These are phyloP conservation scores for Myrmophylax atrothorax DNA, from an alignment of 2,113 vertebrate species.

Conservation along the genomic window DNA sequence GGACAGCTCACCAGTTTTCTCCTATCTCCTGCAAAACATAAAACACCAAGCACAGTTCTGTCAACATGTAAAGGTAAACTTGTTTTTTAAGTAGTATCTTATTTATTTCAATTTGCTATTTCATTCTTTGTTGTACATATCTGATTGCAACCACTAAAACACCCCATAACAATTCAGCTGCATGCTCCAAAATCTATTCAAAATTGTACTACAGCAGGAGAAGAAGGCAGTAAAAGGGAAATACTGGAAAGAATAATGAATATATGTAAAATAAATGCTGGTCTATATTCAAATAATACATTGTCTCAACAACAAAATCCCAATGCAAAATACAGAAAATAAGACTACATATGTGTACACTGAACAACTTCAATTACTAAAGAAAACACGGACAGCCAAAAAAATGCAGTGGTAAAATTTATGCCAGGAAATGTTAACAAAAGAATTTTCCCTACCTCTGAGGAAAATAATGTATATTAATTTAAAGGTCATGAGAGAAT, in stretches of 20 bases:
- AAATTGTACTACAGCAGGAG: neutral
- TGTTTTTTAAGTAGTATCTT: neutral
- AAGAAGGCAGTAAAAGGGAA: neutral
- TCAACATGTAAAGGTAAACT: neutral
- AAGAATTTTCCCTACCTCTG: neutral
- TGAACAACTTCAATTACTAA: neutral
- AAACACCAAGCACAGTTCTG: neutral
- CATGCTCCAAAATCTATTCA: neutral
- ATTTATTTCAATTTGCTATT: neutral
- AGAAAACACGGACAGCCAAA: neutral
- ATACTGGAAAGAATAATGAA: neutral
- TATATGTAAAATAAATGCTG: neutral
- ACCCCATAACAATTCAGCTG: neutral
- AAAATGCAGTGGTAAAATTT: neutral
- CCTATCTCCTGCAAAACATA: neutral
- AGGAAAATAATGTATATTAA: slow-evolving; percentile 31
- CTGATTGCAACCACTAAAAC: neutral
- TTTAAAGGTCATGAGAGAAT: slow-evolving; percentile 33
- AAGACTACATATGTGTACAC: neutral
- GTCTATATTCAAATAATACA: neutral
- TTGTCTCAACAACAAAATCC: neutral
- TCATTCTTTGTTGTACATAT: neutral
- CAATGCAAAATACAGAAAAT: slow-evolving; percentile 8
- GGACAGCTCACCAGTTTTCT: neutral
- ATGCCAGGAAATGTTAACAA: slow-evolving; percentile 5